Conservation (phyloP, 1,140 invertebrate genomes). For the Nymphalis io region DNA sequence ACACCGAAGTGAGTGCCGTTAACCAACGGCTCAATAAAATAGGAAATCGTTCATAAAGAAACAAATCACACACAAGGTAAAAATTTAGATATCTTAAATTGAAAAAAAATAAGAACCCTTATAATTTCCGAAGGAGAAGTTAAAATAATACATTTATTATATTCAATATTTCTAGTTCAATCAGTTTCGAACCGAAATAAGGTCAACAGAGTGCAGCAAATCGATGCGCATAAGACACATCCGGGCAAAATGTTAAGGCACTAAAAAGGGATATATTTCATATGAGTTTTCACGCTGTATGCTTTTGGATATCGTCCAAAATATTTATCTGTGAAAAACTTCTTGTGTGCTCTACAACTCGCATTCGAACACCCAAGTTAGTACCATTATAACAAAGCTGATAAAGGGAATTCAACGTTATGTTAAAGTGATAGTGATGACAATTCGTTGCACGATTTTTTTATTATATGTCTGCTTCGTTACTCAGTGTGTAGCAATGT, state of each 20-base stretch:
- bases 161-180: background rate
- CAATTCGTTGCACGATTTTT: slow-evolving; percentile 1
- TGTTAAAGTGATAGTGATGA: background rate
- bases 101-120: too few species aligned
- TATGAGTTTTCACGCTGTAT: slow-evolving; percentile 33
- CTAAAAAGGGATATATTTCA: slow-evolving; percentile 38
- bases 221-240: slow-evolving; percentile 36
- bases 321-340: slow-evolving; percentile 41
- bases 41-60: too few species aligned
- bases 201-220: slow-evolving; percentile 25
- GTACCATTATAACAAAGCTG: background rate
- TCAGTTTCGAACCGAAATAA: slow-evolving; percentile 8
- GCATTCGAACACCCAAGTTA: slow-evolving; percentile 10
- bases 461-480: slow-evolving; percentile 5
- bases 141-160: too few species aligned
- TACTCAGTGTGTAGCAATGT: slow-evolving; percentile 16
- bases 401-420: background rate
- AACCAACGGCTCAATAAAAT: too few species aligned
- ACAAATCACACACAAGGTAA: too few species aligned
- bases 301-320: slow-evolving; percentile 35
- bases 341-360: slow-evolving; percentile 29
- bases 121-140: too few species aligned
- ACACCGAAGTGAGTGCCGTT: too few species aligned
- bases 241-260: slow-evolving; percentile 33
- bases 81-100: too few species aligned